Percentiles rank a stretch among this genome's conserved stretches.
Evolutionary conservation across 2,888 invertebrate genomes (phyloP).

Genomic region (Argyra leucocephala): DNA sequence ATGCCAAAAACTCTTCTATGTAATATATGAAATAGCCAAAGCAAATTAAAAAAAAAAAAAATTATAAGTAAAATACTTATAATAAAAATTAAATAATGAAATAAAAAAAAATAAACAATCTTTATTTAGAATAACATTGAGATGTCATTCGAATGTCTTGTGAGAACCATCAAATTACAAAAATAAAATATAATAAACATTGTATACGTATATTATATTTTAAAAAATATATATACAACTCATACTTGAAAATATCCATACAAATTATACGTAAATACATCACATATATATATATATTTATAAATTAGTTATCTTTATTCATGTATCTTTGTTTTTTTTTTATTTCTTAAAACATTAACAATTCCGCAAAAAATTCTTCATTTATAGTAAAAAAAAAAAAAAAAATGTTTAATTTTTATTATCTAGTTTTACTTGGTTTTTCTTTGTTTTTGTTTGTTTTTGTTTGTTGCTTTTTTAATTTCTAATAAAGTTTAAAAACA

Average conservation of each 20-base stretch:
- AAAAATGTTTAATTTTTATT: too few species aligned
- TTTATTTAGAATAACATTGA: slow-evolving; percentile 18
- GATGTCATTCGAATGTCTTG: slow-evolving; percentile 16
- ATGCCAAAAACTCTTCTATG: background rate
- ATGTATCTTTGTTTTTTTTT: too few species aligned
- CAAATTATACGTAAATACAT: background rate
- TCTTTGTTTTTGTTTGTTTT: too few species aligned
- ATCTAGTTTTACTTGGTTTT: too few species aligned
- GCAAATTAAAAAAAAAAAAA: slow-evolving; percentile 14
- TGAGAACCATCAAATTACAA: slow-evolving; percentile 1
- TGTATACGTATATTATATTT: background rate
- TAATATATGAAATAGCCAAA: background rate
- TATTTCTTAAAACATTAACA: too few species aligned
- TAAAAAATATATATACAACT: background rate
- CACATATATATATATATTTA: too few species aligned
- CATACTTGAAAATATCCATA: too few species aligned
- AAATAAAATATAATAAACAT: background rate
- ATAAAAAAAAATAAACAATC: background rate
- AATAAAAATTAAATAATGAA: background rate
- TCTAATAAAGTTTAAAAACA: too few species aligned
- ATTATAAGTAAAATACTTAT: background rate
- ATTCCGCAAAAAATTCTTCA: too few species aligned
- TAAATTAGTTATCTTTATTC: too few species aligned
- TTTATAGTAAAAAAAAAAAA: too few species aligned
- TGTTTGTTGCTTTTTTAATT: too few species aligned